Percentiles rank a stretch among this genome's conserved stretches.
Conservation (phyloP, 2,888 invertebrate species). For the Tenthredo livida region DNA sequence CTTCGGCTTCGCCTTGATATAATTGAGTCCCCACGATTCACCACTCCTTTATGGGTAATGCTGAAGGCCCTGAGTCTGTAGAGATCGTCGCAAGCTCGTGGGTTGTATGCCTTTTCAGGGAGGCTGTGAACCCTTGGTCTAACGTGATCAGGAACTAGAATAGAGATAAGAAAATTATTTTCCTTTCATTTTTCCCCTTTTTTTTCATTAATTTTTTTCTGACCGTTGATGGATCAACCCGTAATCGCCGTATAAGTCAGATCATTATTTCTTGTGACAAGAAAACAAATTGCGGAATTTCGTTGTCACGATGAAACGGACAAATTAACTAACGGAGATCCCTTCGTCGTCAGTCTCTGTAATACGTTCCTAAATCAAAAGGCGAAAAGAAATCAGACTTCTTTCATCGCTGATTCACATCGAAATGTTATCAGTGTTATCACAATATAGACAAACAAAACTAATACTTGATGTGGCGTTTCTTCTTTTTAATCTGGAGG, state of each 20-base stretch:
- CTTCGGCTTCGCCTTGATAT: slow-evolving; percentile 91
- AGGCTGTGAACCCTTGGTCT: slow-evolving; percentile 91
- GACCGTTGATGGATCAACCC: slow-evolving; percentile 10
- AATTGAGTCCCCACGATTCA: slow-evolving; percentile 94
- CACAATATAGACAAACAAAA: no score
- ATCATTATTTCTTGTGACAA: neutral
- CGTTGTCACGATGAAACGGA: neutral
- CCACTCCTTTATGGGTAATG: slow-evolving; percentile 93
- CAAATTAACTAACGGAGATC: neutral
- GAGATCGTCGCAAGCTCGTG: slow-evolving; percentile 90
- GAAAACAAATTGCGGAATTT: neutral
- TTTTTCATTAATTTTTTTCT: neutral
- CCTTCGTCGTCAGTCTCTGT: neutral
- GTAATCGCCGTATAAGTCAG: neutral
- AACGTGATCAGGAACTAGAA: slow-evolving; percentile 89
- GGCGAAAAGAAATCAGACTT: neutral
- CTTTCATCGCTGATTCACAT: no score
- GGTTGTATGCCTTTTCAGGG: slow-evolving; percentile 93
- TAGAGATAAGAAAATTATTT: slow-evolving; percentile 52
- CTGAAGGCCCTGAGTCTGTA: slow-evolving; percentile 92
- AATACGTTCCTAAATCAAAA: neutral
- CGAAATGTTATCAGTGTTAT: no score
- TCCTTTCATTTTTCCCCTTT: neutral
- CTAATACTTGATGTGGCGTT: no score
- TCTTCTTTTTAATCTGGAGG: no score